Evolutionary conservation across 1,140 invertebrate species (phyloP).

Genomic region (Maniola jurtina): DNA sequence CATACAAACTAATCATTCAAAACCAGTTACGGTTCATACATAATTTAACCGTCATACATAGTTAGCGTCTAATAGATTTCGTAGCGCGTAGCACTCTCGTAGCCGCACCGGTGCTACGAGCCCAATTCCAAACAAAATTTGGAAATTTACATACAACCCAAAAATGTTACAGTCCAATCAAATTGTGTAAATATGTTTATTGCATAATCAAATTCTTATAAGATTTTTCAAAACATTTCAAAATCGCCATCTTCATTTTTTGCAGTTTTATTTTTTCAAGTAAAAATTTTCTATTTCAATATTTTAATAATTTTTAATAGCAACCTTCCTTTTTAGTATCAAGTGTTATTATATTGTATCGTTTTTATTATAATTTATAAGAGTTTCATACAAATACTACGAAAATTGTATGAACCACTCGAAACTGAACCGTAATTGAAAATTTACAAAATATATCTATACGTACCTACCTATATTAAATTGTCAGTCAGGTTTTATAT

Average conservation of each 20-base stretch:
- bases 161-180: not conserved
- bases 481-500: no score
- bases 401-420: no score
- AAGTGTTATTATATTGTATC: no score
- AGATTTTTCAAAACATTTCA: not conserved
- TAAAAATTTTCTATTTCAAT: not conserved
- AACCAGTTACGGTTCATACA: not conserved
- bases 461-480: no score
- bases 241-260: not conserved
- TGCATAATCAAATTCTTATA: not conserved
- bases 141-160: conserved; percentile 33
- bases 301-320: no score
- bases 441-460: no score
- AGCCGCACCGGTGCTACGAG: conserved; percentile 52
- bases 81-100: conserved; percentile 56
- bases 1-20: not conserved
- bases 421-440: no score
- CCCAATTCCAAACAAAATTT: conserved; percentile 38
- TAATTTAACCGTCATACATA: not conserved
- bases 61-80: conserved; percentile 25
- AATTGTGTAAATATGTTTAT: not conserved
- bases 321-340: no score
- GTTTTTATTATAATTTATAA: no score
- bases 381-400: no score
- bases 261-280: not conserved